phyloP scores from a whole-genome alignment of 1,140 invertebrate genomes.

The Atta texana region DNA sequence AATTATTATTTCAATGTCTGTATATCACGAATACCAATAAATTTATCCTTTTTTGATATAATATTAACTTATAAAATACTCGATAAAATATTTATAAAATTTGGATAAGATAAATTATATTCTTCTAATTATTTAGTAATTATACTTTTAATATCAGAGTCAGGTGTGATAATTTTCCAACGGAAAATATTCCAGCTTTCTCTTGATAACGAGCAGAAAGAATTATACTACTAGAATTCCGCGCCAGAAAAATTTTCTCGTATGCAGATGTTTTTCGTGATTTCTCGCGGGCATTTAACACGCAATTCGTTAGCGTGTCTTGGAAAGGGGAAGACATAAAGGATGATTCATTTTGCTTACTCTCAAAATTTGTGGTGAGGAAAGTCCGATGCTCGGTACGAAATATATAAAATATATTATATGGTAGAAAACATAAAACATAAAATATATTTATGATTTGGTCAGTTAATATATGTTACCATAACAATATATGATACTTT shows the following conservation, averaged over 20 bases:
- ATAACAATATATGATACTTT: not conserved
- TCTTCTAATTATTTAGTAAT: slow-evolving; percentile 26
- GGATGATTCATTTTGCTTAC: slow-evolving; percentile 41
- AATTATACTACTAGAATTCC: slow-evolving; percentile 51
- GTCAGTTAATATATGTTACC: not conserved
- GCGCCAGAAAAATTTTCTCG: slow-evolving; percentile 27
- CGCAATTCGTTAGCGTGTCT: slow-evolving; percentile 54
- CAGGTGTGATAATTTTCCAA: slow-evolving; percentile 27
- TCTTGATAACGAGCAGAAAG: slow-evolving; percentile 44
- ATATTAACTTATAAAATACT: not conserved
- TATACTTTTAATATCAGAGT: slow-evolving; percentile 18
- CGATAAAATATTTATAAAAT: not conserved
- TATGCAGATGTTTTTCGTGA: slow-evolving; percentile 50
- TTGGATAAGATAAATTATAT: not conserved
- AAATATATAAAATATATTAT: slow-evolving; percentile 14
- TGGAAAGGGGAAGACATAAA: slow-evolving; percentile 44
- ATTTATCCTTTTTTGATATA: slow-evolving; percentile 2
- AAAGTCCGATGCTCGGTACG: slow-evolving; percentile 6
- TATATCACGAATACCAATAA: slow-evolving; percentile 30
- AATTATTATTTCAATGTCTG: not conserved
- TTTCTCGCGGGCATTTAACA: slow-evolving; percentile 58
- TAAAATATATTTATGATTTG: slow-evolving; percentile 26
- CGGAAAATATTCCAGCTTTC: slow-evolving; percentile 20
- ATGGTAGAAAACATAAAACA: not conserved
- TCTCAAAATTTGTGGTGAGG: slow-evolving; percentile 38